A percentile compares a stretch with the other conserved stretches of the same genome.
These are phyloP conservation scores for Drosophila busckii DNA, from an alignment of 1,140 invertebrate species.

Conservation along the genomic window DNA sequence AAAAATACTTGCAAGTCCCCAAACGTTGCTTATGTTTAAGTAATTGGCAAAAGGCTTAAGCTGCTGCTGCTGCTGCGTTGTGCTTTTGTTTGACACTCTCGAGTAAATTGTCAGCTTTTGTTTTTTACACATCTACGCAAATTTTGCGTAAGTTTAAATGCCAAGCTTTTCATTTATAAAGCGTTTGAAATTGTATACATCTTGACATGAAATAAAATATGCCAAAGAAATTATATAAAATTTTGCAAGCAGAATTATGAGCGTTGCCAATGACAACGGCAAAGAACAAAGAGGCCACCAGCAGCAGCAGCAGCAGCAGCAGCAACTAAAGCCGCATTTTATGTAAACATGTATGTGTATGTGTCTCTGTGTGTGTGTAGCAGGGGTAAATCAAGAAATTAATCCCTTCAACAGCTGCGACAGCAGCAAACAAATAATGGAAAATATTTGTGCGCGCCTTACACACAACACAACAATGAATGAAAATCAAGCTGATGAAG, in stretches of 20 bases:
- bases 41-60: constrained; percentile 69
- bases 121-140: no score
- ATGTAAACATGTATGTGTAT: background rate
- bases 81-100: constrained; percentile 7
- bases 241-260: no score
- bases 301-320: constrained; percentile 19
- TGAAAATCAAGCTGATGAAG: constrained; percentile 72
- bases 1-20: constrained; percentile 65
- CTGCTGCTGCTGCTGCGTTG: no score
- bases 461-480: constrained; percentile 72
- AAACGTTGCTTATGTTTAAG: constrained; percentile 66
- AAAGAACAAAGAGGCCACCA: constrained; percentile 69
- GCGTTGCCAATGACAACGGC: constrained; percentile 33
- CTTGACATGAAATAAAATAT: no score
- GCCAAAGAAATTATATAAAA: no score
- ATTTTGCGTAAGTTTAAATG: no score
- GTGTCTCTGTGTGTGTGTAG: background rate
- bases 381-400: constrained; percentile 76
- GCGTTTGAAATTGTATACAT: no score
- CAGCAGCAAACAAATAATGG: constrained; percentile 68
- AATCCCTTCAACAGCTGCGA: constrained; percentile 72
- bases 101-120: no score
- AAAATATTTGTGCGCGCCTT: constrained; percentile 57
- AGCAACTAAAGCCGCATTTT: background rate
- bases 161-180: no score